Conservation (phyloP, 2,888 invertebrate genomes). For the Drosophila prolongata region DNA sequence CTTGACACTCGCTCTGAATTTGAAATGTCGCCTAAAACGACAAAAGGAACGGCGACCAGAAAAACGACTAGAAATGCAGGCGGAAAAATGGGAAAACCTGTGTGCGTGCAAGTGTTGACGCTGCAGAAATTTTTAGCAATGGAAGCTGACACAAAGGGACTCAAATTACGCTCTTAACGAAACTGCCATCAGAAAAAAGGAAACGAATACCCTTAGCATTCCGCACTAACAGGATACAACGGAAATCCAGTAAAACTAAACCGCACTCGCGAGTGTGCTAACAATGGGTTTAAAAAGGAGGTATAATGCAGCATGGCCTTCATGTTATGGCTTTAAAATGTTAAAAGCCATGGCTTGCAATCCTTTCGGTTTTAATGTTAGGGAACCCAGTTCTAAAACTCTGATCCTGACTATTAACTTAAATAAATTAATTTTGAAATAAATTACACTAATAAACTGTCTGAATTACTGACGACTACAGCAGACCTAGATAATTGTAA, state of each 20-base stretch:
- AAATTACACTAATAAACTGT: too few relatives aligned
- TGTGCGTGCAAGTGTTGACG: conserved; percentile 20
- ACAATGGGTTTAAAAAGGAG: conserved; percentile 7
- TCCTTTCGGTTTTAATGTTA: too few relatives aligned
- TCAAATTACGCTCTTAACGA: conserved; percentile 52
- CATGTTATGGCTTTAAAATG: too few relatives aligned
- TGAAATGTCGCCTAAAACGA: conserved; percentile 71
- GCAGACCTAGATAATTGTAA: too few relatives aligned
- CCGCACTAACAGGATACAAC: conserved; percentile 20
- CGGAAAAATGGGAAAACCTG: conserved; percentile 31
- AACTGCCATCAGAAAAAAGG: conserved; percentile 40
- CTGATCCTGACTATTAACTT: too few relatives aligned
- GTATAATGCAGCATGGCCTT: background rate
- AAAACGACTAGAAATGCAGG: conserved; percentile 33
- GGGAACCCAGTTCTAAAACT: too few relatives aligned
- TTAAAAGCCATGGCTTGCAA: too few relatives aligned
- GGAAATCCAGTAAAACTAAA: conserved; percentile 27
- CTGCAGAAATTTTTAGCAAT: conserved; percentile 22
- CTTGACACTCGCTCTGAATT: conserved; percentile 68
- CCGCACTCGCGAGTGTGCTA: conserved; percentile 17
- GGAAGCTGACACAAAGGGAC: conserved; percentile 44
- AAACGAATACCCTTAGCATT: conserved; percentile 1
- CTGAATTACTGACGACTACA: too few relatives aligned
- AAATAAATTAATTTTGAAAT: too few relatives aligned
- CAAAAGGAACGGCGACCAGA: conserved; percentile 18